Evolutionary conservation across 92 coral and sea anemone genomes (phyloP), one percentile per base, ranked within the genome.

Genomic region (Epizoanthus illoricatus): DNA sequence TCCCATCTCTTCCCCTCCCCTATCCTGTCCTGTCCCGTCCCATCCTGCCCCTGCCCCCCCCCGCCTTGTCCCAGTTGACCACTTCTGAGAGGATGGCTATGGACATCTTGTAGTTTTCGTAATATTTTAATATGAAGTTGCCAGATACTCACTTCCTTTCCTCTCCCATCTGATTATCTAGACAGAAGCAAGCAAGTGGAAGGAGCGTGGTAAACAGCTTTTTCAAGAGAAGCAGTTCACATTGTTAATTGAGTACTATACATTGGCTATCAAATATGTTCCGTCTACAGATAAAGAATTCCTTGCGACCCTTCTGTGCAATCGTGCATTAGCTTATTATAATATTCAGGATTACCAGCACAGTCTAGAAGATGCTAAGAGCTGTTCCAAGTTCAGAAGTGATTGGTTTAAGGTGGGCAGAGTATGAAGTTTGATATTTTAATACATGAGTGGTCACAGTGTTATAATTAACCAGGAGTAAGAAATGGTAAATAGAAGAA

Each of bases 121-220:
- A 45, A 4, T 7, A 4, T 43, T 43, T 43, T 43, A 7, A 43
- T 3, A 4, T 43, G 5, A 43, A 5, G 49, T 43, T 43, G 4
- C 49, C 49, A 49, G 10, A 12, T 49, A 17, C 60, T 13, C 10
- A 24, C 21, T 19, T 76, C 4, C 13, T 11, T 61, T 10, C 10
- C 45, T 68, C 45, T 21, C 61, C 52, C 12, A 41, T 69, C 41
- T 56, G n/a, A n/a, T 75, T 15, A 13, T 8, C 45, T 21, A 90
- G 94, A 71, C 45, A 10, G 94, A 90, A 72, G 94, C 94, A n/a
- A 68, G 68, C 23, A 85, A 69, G 65, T 90, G 94, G 94, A 90
- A 86, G 76, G 89, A 84, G 71, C 88, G 89, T 39, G 94, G 94
- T 16, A 90, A 88, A 52, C 87, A 80, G 73, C 79, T 90, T 65